Conservation (phyloP, 2,888 invertebrate genomes). For the Eutolmus rufibarbis region DNA sequence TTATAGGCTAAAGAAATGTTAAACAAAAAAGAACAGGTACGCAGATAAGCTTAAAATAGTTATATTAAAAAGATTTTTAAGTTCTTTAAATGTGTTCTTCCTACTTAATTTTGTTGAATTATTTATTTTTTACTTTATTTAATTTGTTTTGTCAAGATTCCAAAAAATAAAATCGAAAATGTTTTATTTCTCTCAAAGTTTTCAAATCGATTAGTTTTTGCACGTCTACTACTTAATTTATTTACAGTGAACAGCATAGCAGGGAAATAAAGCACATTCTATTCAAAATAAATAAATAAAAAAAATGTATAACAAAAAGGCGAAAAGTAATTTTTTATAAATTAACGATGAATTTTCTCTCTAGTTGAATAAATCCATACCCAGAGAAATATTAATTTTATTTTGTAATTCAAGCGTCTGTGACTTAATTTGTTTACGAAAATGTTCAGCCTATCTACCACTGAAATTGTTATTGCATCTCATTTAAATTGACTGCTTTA, state of each 20-base stretch:
- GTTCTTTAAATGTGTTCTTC: conserved; percentile 3
- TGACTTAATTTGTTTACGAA: not conserved
- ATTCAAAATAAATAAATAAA: not conserved
- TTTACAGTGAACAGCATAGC: not conserved
- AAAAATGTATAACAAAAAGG: not conserved
- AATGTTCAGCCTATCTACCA: not conserved
- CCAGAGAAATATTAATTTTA: not conserved
- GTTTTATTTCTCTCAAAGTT: not conserved
- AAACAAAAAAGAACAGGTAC: not conserved
- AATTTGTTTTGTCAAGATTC: not conserved
- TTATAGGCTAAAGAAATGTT: conserved; percentile 17
- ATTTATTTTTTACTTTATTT: not conserved
- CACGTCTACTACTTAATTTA: not conserved
- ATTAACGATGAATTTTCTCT: not conserved
- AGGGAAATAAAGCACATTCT: not conserved
- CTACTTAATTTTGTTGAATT: conserved; percentile 3
- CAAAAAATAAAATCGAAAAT: not conserved
- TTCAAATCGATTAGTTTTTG: not conserved
- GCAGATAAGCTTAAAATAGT: conserved; percentile 13
- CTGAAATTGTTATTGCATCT: not conserved
- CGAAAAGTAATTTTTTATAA: not conserved
- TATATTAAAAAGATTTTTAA: conserved; percentile 1
- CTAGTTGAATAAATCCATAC: not conserved
- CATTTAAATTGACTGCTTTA: not conserved
- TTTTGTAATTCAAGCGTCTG: not conserved